Conservation (phyloP, 2,113 vertebrate genomes). For the Monopterus albus region DNA sequence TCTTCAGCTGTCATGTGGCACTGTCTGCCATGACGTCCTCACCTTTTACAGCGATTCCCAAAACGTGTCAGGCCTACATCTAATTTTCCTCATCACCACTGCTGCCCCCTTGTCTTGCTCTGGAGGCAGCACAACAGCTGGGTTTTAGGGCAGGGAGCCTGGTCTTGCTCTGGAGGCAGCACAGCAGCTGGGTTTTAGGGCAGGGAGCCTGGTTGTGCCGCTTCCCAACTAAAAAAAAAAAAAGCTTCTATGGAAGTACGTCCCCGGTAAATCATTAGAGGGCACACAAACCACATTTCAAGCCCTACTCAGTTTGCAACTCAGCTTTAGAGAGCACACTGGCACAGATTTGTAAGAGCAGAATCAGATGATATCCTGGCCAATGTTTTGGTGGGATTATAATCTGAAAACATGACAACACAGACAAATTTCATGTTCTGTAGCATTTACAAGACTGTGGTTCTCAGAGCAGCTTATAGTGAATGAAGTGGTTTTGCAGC, state of each 20-base stretch:
- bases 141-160: not conserved
- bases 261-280: no score
- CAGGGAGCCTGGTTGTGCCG: not conserved
- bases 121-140: constrained; percentile 22
- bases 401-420: not conserved
- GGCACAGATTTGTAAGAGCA: no score
- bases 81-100: not conserved
- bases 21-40: not conserved
- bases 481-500: not conserved
- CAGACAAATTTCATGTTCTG: not conserved
- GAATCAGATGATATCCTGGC: no score
- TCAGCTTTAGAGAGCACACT: no score
- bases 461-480: not conserved
- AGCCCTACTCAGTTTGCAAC: no score
- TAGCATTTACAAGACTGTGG: not conserved
- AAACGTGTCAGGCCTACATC: not conserved
- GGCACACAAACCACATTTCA: no score
- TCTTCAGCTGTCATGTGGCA: no score
- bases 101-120: not conserved
- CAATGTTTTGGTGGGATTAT: no score
- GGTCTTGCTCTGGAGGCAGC: constrained; percentile 12
- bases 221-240: no score
- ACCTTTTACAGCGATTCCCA: not conserved
- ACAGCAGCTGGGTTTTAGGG: constrained; percentile 20
- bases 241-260: no score